These are phyloP conservation scores for Cheilosia urbana DNA, from an alignment of 2,888 invertebrate genomes.

Conservation along the genomic window DNA sequence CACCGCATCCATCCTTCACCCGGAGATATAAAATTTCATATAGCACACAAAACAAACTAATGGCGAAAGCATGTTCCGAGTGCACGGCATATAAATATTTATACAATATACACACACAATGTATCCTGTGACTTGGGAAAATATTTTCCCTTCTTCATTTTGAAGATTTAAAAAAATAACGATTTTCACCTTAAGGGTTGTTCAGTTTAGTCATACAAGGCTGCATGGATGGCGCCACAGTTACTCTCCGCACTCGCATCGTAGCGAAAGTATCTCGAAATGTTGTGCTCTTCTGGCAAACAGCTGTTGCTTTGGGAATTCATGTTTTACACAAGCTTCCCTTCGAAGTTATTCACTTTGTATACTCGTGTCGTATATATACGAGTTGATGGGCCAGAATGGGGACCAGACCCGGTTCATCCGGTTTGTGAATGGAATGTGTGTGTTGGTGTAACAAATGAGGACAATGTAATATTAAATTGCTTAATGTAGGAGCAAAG, in stretches of 20 bases:
- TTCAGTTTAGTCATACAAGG: constrained; percentile 19
- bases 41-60: constrained; percentile 41
- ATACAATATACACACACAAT: constrained; percentile 22
- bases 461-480: constrained; percentile 26
- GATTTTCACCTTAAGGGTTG: constrained; percentile 20
- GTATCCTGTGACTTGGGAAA: constrained; percentile 16
- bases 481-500: constrained; percentile 10
- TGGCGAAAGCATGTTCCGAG: constrained; percentile 44
- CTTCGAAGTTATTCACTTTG: constrained; percentile 29
- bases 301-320: constrained; percentile 50
- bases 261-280: constrained; percentile 8
- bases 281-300: constrained; percentile 1
- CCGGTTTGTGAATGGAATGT: too few relatives aligned
- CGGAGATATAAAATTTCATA: constrained; percentile 29
- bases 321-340: constrained; percentile 35
- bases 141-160: constrained; percentile 20
- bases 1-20: constrained; percentile 4
- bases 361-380: neutral
- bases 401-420: constrained; percentile 6
- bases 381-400: neutral
- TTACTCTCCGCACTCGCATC: neutral
- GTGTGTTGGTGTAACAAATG: constrained; percentile 10
- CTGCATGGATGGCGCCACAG: constrained; percentile 12
- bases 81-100: constrained; percentile 50
- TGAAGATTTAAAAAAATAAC: constrained; percentile 35